Conservation (phyloP, 1,140 invertebrate genomes). For the Drosophila simulans region DNA sequence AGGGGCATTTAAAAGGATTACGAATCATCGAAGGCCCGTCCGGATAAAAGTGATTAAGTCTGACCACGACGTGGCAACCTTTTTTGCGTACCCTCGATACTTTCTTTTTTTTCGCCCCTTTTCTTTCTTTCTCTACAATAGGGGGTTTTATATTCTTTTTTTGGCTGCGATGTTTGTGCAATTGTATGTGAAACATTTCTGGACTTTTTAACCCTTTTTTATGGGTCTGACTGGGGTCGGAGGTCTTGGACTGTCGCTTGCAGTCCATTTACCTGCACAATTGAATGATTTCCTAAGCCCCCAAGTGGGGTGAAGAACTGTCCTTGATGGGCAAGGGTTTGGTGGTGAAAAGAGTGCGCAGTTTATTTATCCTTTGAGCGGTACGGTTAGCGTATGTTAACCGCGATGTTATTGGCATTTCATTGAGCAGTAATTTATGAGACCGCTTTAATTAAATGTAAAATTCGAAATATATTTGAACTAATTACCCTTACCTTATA, state of each 20-base stretch:
- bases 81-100: conserved; percentile 20
- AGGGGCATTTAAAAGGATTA: conserved; percentile 76
- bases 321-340: conserved; percentile 35
- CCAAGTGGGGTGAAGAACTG: conserved; percentile 10
- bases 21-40: conserved; percentile 57
- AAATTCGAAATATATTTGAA: background rate
- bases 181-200: conserved; percentile 76
- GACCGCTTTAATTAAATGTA: background rate
- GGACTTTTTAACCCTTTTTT: conserved; percentile 38
- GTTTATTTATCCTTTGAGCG: conserved; percentile 22
- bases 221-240: conserved; percentile 34
- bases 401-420: conserved; percentile 15
- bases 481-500: background rate
- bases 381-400: too few relatives aligned
- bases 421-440: conserved; percentile 12
- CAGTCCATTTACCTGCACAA: conserved; percentile 84
- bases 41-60: conserved; percentile 81
- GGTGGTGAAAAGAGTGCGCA: conserved; percentile 9
- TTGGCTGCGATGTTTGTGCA: conserved; percentile 50
- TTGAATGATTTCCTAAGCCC: conserved; percentile 81
- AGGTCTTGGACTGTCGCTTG: conserved; percentile 72
- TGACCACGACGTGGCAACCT: conserved; percentile 53
- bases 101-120: background rate
- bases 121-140: conserved; percentile 1
- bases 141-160: conserved; percentile 7